phyloP scores from a whole-genome alignment of 2,113 vertebrate species.

The Gallinago media region DNA sequence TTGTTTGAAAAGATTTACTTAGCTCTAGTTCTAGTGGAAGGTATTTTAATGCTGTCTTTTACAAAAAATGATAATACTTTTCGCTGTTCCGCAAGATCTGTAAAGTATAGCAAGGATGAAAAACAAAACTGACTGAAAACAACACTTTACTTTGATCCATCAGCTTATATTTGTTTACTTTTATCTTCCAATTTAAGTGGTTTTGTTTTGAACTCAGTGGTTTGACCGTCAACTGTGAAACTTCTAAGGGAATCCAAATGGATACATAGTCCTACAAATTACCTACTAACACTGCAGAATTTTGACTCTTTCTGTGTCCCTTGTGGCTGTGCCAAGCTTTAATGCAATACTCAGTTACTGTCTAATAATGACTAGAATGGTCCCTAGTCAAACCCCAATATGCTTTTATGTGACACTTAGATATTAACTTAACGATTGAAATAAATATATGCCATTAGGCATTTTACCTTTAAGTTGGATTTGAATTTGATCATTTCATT shows the following conservation, averaged over 20 bases:
- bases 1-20: neutral
- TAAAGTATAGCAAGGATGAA: neutral
- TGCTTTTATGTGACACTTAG: neutral
- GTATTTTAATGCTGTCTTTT: neutral
- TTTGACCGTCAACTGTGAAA: neutral
- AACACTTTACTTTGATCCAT: neutral
- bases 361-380: neutral
- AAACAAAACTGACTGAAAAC: neutral
- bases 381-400: neutral
- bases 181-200: neutral
- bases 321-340: neutral
- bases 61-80: neutral
- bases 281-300: neutral
- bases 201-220: neutral
- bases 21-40: neutral
- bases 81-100: neutral
- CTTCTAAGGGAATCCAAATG: neutral
- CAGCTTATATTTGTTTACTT: constrained; percentile 4
- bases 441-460: neutral
- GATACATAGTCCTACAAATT: neutral
- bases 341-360: neutral
- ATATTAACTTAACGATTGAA: neutral
- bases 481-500: neutral
- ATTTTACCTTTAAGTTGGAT: neutral
- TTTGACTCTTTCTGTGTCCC: neutral